Conservation (phyloP, 1,140 invertebrate species). For the Colletes latitarsis region DNA sequence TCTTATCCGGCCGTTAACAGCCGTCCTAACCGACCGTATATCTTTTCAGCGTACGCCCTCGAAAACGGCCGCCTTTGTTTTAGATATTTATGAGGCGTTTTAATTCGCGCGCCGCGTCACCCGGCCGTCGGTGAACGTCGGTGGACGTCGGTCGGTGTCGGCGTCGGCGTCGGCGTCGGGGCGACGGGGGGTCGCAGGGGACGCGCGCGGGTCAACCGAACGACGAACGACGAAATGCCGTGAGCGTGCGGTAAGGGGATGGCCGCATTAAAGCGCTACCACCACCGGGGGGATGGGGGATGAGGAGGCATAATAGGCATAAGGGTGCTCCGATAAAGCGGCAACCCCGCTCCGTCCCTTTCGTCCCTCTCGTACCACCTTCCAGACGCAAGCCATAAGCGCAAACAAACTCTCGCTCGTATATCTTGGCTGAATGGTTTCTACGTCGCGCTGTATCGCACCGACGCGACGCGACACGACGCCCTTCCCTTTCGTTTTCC, state of each 20-base stretch:
- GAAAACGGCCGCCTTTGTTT: conserved; percentile 81
- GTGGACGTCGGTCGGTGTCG: conserved; percentile 28
- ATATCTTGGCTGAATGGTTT: conserved; percentile 72
- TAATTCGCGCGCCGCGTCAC: conserved; percentile 80
- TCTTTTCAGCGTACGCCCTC: conserved; percentile 80
- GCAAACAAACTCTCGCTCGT: conserved; percentile 74
- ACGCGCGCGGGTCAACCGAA: conserved; percentile 21
- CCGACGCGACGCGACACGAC: conserved; percentile 1
- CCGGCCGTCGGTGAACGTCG: conserved; percentile 52
- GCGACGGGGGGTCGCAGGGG: conserved; percentile 13
- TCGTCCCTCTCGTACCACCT: conserved; percentile 18
- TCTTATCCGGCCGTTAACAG: conserved; percentile 61
- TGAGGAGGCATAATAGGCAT: conserved; percentile 75
- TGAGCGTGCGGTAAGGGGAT: conserved; percentile 12
- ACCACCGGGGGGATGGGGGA: conserved; percentile 29
- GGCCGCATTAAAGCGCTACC: conserved; percentile 49
- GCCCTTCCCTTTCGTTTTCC: conserved; percentile 6
- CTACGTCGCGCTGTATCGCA: conserved; percentile 58
- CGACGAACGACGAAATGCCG: conserved; percentile 42
- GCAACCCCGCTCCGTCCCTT: conserved; percentile 25
- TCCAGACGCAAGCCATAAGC: conserved; percentile 71
- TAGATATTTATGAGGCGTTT: conserved; percentile 82
- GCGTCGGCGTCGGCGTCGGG: neutral
- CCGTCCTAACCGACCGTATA: conserved; percentile 76
- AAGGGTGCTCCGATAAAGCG: conserved; percentile 78